Percentiles rank a stretch among this genome's conserved stretches.
Evolutionary conservation across 2,797 vertebrate species (phyloP).

Genomic region (Fundulus diaphanus): DNA sequence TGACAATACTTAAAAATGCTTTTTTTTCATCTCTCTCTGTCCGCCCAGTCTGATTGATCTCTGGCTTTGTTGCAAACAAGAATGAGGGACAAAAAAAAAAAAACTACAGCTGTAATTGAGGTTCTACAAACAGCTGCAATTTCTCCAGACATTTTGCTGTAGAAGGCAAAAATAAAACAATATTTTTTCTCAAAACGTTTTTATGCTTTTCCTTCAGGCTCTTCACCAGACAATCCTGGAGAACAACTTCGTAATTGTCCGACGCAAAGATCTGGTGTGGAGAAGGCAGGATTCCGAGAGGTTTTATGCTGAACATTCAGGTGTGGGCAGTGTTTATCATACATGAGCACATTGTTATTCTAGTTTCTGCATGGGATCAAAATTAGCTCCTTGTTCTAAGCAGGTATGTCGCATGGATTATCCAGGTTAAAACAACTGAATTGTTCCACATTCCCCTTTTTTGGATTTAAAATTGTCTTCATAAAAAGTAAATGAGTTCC

Average conservation of each 20-base stretch:
- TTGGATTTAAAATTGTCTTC: neutral
- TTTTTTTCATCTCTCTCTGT: too few species aligned
- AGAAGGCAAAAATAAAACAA: neutral
- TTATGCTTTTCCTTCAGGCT: conserved; percentile 74
- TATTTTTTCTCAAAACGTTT: too few species aligned
- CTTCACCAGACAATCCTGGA: conserved; percentile 90
- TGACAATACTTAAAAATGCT: neutral
- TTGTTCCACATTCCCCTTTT: neutral
- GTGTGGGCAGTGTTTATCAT: conserved; percentile 61
- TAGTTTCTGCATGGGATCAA: neutral
- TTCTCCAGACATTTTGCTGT: neutral
- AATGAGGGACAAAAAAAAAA: neutral
- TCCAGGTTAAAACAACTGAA: neutral
- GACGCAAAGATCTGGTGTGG: conserved; percentile 86
- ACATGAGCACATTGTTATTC: neutral
- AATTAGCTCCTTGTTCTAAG: conserved; percentile 1
- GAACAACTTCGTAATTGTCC: conserved; percentile 87
- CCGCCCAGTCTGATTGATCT: neutral
- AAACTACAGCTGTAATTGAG: neutral
- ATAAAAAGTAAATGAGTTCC: neutral
- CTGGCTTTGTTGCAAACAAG: neutral
- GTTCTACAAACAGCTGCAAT: neutral
- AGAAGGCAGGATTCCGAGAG: conserved; percentile 82
- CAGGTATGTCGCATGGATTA: neutral
- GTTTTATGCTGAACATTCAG: conserved; percentile 92